These are phyloP conservation scores for Hylyphantes graminicola DNA, from an alignment of 1,140 invertebrate genomes.

Conservation along the genomic window DNA sequence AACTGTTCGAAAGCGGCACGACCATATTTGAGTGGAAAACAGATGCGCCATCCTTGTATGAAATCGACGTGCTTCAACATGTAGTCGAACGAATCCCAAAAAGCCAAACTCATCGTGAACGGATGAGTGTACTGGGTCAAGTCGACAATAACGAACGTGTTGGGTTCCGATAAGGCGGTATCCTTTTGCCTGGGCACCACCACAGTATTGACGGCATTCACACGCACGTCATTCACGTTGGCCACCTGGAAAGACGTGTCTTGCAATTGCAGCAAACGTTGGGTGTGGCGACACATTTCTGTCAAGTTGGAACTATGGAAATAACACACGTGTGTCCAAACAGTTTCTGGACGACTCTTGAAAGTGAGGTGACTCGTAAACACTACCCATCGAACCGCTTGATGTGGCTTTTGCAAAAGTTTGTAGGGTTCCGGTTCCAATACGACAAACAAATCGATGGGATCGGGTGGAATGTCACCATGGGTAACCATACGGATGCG, in stretches of 20 bases:
- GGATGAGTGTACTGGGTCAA: constrained; percentile 1
- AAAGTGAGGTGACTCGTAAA: background rate
- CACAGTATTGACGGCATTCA: background rate
- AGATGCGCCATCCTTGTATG: background rate
- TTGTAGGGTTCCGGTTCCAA: background rate
- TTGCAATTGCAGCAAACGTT: background rate
- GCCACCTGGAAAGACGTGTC: background rate
- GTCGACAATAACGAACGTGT: background rate
- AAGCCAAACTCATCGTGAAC: background rate
- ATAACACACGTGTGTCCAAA: background rate
- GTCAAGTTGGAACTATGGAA: background rate
- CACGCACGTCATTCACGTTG: background rate
- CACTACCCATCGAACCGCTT: background rate
- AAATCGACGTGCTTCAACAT: background rate
- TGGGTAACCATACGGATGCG: background rate
- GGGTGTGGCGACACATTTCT: background rate
- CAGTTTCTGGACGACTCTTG: background rate
- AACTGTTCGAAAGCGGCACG: constrained; percentile 4
- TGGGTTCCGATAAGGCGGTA: background rate
- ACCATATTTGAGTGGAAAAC: background rate
- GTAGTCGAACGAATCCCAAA: background rate
- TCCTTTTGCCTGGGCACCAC: background rate
- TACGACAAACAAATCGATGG: background rate
- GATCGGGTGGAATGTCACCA: background rate
- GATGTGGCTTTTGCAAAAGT: background rate